Conservation (phyloP, 2,888 invertebrate genomes). For the Drosophila mettleri region DNA sequence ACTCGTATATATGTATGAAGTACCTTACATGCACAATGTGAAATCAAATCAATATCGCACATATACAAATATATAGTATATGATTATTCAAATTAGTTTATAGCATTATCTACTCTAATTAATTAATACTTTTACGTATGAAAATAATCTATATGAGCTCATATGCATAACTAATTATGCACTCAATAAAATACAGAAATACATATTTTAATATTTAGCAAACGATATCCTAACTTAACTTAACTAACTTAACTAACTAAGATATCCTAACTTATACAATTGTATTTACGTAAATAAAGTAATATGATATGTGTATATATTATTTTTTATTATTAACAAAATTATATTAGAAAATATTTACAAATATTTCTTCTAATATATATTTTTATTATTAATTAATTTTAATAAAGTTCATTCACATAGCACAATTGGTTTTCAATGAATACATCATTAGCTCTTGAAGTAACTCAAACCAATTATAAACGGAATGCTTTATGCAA, state of each 20-base stretch:
- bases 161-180: neutral
- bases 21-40: slow-evolving; percentile 31
- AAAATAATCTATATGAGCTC: neutral
- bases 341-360: neutral
- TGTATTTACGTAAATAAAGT: neutral
- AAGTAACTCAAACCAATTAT: neutral
- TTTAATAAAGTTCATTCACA: neutral
- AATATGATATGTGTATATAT: neutral
- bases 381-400: neutral
- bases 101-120: neutral
- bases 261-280: neutral
- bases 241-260: neutral
- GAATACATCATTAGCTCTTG: neutral
- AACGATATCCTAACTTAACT: neutral
- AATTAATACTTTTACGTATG: no score
- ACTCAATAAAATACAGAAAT: neutral
- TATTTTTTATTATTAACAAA: no score
- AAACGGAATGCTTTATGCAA: neutral
- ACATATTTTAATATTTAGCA: neutral
- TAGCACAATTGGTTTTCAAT: neutral
- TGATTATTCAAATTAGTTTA: slow-evolving; percentile 10
- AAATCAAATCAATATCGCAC: no score
- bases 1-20: slow-evolving; percentile 23
- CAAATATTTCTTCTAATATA: neutral
- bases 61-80: slow-evolving; percentile 10